Evolutionary conservation across 1,140 invertebrate genomes (phyloP).

Genomic region (Papilio aristodemus): DNA sequence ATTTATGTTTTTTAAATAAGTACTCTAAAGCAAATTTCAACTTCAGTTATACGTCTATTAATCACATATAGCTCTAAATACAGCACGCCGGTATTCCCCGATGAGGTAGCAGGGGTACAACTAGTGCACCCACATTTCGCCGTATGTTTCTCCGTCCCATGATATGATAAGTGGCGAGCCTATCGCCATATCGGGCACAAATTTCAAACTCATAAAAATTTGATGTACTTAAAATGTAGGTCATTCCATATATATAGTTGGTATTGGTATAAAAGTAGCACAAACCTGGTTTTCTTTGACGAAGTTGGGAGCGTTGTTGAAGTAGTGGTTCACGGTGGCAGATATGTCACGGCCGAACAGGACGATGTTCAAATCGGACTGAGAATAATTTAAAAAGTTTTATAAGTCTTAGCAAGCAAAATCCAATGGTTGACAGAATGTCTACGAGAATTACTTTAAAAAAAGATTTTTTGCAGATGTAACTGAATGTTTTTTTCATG

Average conservation of each 20-base stretch:
- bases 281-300: slow-evolving; percentile 17
- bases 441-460: not conserved
- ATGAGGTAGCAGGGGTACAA: too few relatives aligned
- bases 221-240: not conserved
- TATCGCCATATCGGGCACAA: too few relatives aligned
- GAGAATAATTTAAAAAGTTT: not conserved
- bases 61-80: too few relatives aligned
- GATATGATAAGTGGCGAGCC: too few relatives aligned
- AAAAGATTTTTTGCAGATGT: not conserved
- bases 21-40: too few relatives aligned
- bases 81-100: too few relatives aligned
- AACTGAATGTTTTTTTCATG: too few relatives aligned
- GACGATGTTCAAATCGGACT: slow-evolving; percentile 10
- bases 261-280: not conserved
- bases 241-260: too few relatives aligned
- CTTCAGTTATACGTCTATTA: too few relatives aligned
- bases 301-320: slow-evolving; percentile 1
- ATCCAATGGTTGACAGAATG: not conserved
- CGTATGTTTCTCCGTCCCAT: too few relatives aligned
- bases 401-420: not conserved
- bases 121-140: too few relatives aligned
- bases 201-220: not conserved
- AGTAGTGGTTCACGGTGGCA: slow-evolving; percentile 1
- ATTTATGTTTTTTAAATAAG: too few relatives aligned
- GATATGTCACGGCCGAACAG: slow-evolving; percentile 24